Evolutionary conservation across 2,888 invertebrate genomes (phyloP).

Genomic region (Crocallis elinguaria): DNA sequence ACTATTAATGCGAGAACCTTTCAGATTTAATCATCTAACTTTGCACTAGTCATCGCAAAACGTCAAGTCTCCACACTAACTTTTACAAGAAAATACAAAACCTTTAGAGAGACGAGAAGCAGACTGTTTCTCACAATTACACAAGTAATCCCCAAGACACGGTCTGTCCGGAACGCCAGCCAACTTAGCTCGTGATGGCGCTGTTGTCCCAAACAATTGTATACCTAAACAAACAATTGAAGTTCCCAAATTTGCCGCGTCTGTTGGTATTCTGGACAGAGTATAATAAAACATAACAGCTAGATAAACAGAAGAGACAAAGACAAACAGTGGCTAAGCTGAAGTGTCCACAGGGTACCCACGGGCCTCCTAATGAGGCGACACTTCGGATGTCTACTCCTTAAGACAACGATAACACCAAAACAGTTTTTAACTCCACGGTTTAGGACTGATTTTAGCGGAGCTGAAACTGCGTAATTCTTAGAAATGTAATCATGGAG

Average conservation of each 20-base stretch:
- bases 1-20: too few species aligned
- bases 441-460: not conserved
- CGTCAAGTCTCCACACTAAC: not conserved
- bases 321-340: conserved; percentile 15
- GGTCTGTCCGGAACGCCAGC: conserved; percentile 10
- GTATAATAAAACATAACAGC: conserved; percentile 16
- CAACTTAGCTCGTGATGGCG: not conserved
- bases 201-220: conserved; percentile 11
- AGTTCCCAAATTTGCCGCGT: conserved; percentile 8
- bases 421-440: not conserved
- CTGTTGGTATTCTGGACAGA: conserved; percentile 12
- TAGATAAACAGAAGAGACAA: conserved; percentile 18
- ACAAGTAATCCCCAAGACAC: conserved; percentile 5
- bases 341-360: conserved; percentile 14
- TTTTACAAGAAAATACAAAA: not conserved
- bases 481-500: not conserved
- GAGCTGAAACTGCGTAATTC: not conserved
- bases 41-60: too few species aligned
- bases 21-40: too few species aligned
- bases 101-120: not conserved
- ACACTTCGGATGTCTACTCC: not conserved
- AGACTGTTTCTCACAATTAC: not conserved
- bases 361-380: conserved; percentile 2
- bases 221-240: conserved; percentile 8
- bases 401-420: not conserved